Base-by-base conservation (phyloP, 2,797 vertebrate genomes). In the Hyperoplus immaculatus region DNA sequence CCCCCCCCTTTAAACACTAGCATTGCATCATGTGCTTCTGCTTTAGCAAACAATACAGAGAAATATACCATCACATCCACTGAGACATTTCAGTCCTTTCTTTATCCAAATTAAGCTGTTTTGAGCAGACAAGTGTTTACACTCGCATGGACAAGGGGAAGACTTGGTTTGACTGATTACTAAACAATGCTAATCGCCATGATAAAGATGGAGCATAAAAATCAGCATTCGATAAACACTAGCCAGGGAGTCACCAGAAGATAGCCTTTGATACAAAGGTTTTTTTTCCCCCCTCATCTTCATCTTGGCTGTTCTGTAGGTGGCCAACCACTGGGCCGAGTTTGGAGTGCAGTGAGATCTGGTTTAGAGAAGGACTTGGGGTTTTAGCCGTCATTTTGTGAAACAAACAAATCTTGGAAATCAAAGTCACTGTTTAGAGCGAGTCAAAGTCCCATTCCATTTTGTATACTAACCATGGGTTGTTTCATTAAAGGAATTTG, bases 341-440 rank as follows among this genome's bases (percentile, higher is more conserved):
- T 87, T 87, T 87, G 85, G 82, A 87, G 83, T 64, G 82, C n/a
- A 84, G 85, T 8, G 78, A 93, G 85, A 85, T 87, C 85, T 79
- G 84, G 84, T 92, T 91, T 92, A 80, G 86, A 87, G 63, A 84
- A 87, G 77, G 87, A 87, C 90, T 92, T 86, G 81, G 80, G 88
- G 88, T 92, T 91, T 88, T 61, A 86, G 91, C 89, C 90, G 92
- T 92, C 93, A 91, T 92, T 92, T 81, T 87, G 82, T 84, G 51
- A 92, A 94, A 94, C 90, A 93, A 94, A 94, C 92, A 93, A 91
- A 90, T 92, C 83, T 87, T 12, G 18, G 87, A 83, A 93, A 93
- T 94, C 92, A 93, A 88, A 92, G 92, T 91, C 82, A 64, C 77
- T 90, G 88, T 93, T 90, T 92, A 89, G 83, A 91, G 64, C 57